A percentile compares a stretch with the other conserved stretches of the same genome.
These are phyloP conservation scores for Bellardia pandia DNA, from an alignment of 2,888 invertebrate genomes.

Conservation along the genomic window DNA sequence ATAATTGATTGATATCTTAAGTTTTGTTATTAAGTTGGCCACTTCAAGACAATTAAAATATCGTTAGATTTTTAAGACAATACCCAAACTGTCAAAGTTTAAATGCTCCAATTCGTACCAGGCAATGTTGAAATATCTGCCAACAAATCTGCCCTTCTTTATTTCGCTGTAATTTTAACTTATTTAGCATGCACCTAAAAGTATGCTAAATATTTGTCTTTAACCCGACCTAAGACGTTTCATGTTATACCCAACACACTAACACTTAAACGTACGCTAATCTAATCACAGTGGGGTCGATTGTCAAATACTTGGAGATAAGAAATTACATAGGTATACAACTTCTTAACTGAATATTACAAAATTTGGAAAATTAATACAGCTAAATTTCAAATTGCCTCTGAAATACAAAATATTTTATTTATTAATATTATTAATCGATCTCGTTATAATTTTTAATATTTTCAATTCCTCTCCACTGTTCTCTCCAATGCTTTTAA, in stretches of 20 bases:
- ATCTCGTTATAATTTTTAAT: too few species aligned
- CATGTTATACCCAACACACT: neutral
- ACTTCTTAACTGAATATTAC: too few species aligned
- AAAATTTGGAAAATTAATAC: too few species aligned
- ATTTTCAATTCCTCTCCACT: neutral
- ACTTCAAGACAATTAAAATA: conserved; percentile 62
- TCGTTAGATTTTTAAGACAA: conserved; percentile 29
- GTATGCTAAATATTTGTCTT: conserved; percentile 64
- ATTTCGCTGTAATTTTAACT: neutral
- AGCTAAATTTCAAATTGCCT: too few species aligned
- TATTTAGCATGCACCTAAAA: conserved; percentile 58
- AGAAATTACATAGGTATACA: too few species aligned
- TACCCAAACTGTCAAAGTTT: conserved; percentile 14
- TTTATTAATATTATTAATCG: too few species aligned
- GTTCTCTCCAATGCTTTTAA: neutral
- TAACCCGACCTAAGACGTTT: conserved; percentile 50
- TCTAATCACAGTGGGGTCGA: conserved; percentile 16
- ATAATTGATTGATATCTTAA: conserved; percentile 50
- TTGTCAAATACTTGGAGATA: too few species aligned
- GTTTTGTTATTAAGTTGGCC: conserved; percentile 51
- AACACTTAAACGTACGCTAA: neutral
- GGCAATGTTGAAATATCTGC: conserved; percentile 3
- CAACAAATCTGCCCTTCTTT: conserved; percentile 41
- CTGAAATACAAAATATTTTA: too few species aligned
- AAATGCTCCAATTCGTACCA: conserved; percentile 61